phyloP scores from a whole-genome alignment of 2,113 vertebrate genomes.

The Falco punctatus region DNA sequence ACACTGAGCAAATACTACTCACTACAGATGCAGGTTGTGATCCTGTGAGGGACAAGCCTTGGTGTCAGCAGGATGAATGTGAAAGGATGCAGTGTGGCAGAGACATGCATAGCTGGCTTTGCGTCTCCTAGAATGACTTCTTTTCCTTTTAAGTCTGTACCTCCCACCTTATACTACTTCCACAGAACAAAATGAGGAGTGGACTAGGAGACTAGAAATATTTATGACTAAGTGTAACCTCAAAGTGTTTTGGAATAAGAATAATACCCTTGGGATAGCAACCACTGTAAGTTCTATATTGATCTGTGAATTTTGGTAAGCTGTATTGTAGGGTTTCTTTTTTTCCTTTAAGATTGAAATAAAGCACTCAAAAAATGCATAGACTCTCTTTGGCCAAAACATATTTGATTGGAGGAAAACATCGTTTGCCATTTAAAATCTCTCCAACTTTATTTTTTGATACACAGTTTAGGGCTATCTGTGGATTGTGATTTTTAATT shows the following conservation, averaged over 20 bases:
- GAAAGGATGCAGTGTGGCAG: not conserved
- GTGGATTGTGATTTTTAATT: conserved; percentile 46
- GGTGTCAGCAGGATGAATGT: not conserved
- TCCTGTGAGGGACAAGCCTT: not conserved
- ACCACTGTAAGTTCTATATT: not conserved
- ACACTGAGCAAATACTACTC: not conserved
- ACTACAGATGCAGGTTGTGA: not conserved
- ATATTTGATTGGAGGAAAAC: not conserved
- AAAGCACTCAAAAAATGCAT: not conserved
- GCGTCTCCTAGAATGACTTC: not conserved
- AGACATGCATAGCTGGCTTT: not conserved
- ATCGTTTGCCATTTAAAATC: conserved; percentile 31
- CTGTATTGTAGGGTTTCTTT: not conserved
- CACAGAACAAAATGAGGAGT: not conserved
- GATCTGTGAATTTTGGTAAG: not conserved
- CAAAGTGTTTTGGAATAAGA: not conserved
- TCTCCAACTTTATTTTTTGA: conserved; percentile 27
- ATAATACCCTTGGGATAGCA: not conserved
- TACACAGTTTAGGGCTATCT: conserved; percentile 24
- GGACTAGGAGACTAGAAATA: not conserved
- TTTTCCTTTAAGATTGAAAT: not conserved
- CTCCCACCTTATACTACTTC: not conserved
- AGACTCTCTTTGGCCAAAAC: not conserved
- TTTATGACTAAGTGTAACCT: not conserved
- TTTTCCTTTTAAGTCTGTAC: not conserved